A percentile compares a stretch with the other conserved stretches of the same genome.
phyloP scores from a whole-genome alignment of 2,797 vertebrate genomes.

The Vireo griseus region DNA sequence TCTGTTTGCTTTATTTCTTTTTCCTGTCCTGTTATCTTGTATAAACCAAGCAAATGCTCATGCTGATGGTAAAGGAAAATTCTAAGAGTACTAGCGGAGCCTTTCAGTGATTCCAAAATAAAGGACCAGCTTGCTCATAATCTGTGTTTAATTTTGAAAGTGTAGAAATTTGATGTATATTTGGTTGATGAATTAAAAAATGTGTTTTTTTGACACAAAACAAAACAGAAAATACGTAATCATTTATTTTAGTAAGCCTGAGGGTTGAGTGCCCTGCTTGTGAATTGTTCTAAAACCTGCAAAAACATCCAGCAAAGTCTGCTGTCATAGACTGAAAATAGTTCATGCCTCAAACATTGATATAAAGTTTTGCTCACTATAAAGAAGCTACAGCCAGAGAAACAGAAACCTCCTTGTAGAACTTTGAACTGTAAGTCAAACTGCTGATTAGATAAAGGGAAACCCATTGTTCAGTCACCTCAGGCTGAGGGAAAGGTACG shows the following conservation, averaged over 20 bases:
- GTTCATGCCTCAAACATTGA: too few species aligned
- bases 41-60: not conserved
- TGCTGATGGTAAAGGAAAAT: not conserved
- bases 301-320: not conserved
- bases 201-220: fast-evolving
- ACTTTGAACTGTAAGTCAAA: too few species aligned
- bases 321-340: too few species aligned
- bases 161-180: not conserved
- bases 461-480: too few species aligned
- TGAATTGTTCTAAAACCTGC: not conserved
- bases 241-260: fast-evolving
- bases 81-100: not conserved
- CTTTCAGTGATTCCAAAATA: not conserved
- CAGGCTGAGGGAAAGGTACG: too few species aligned
- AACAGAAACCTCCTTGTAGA: too few species aligned
- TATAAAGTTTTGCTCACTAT: too few species aligned
- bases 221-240: not conserved
- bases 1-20: not conserved
- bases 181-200: not conserved
- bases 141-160: not conserved
- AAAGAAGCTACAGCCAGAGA: too few species aligned
- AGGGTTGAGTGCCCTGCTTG: not conserved
- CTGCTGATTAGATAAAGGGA: too few species aligned
- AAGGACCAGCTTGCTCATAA: not conserved
- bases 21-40: not conserved